Evolutionary conservation across 2,888 invertebrate genomes (phyloP).

Genomic region (Strigamia crassipes): DNA sequence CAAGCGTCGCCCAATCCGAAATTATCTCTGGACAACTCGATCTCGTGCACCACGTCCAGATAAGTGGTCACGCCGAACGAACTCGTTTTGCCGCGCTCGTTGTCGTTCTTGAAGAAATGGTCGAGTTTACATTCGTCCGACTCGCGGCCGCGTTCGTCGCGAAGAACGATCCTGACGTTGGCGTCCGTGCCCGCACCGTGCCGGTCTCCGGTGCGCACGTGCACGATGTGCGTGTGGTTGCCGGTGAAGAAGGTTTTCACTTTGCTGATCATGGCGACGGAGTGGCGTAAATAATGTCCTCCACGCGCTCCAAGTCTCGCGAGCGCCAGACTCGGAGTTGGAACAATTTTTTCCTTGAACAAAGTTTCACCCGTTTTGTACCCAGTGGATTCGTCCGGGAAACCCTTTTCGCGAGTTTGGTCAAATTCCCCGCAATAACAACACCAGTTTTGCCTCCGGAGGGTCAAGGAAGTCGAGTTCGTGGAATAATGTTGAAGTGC

Average conservation of each 20-base stretch:
- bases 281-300: not conserved
- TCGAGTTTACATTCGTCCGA: slow-evolving; percentile 57
- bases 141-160: slow-evolving; percentile 56
- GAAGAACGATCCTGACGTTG: slow-evolving; percentile 58
- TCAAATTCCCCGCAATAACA: not conserved
- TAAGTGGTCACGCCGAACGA: slow-evolving; percentile 54
- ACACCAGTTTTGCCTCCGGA: not conserved
- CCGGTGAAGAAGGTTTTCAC: slow-evolving; percentile 1
- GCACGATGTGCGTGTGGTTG: slow-evolving; percentile 52
- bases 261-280: not conserved
- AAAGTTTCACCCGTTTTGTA: slow-evolving; percentile 6
- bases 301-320: not conserved
- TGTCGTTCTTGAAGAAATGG: slow-evolving; percentile 56
- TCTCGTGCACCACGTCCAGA: slow-evolving; percentile 49
- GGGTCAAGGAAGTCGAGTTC: not conserved
- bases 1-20: slow-evolving; percentile 58
- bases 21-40: slow-evolving; percentile 59
- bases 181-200: slow-evolving; percentile 59
- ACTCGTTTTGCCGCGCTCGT: slow-evolving; percentile 58
- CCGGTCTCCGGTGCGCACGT: slow-evolving; percentile 60
- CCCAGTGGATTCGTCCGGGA: slow-evolving; percentile 24
- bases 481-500: too few species aligned
- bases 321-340: not conserved
- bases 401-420: not conserved
- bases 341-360: not conserved